Base-by-base conservation (phyloP, 2,888 invertebrate genomes). In the Nowickia ferox region DNA sequence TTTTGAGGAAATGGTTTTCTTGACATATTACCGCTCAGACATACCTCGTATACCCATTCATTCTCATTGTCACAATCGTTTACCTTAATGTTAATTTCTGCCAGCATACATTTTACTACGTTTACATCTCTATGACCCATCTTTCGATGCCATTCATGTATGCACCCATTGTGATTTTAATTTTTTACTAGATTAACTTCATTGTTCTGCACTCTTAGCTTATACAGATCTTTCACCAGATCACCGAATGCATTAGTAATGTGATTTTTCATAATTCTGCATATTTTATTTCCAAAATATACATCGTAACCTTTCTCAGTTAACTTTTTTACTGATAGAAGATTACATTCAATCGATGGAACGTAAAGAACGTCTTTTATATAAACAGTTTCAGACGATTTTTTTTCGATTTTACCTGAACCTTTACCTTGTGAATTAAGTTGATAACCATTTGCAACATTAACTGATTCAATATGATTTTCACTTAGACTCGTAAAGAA, bases 101-200 rank as follows among this genome's bases (percentile, higher is more conserved):
- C 69, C n/a, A 78, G 44, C 19, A 78, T 59, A 17, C 17, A 55
- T 19, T 59, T 57, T 42, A 69, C 69, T 42, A n/a, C 22, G 63
- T 61, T 78, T 11, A 78, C 11, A 59, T 78, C 69, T 10, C 78
- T 68, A 61, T 78, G 78, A 40, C 69, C 78, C 78, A 78, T 61
- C 8, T 57, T 66, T 15, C 61, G 19, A 59, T 69, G 61, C 63
- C 46, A 69, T 38, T 78, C 51, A 19, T 69, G 78, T 13, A 46
- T 57, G 17, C 30, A 53, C 10, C 75, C 51, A 42, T 69, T 55
- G 15, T 55, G 55, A 42, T 71, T n/a, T 15, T 71, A n/a, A 15
- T 40, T 42, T 4, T 71, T 53, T 13, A 71, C 55, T 9, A 71
- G 22, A 13, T 71, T 69, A 8, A 71, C 9, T 22, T 40, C 42